Evolutionary conservation across 2,113 vertebrate genomes (phyloP), one percentile per base, ranked within the genome.

Genomic region (Physeter macrocephalus): DNA sequence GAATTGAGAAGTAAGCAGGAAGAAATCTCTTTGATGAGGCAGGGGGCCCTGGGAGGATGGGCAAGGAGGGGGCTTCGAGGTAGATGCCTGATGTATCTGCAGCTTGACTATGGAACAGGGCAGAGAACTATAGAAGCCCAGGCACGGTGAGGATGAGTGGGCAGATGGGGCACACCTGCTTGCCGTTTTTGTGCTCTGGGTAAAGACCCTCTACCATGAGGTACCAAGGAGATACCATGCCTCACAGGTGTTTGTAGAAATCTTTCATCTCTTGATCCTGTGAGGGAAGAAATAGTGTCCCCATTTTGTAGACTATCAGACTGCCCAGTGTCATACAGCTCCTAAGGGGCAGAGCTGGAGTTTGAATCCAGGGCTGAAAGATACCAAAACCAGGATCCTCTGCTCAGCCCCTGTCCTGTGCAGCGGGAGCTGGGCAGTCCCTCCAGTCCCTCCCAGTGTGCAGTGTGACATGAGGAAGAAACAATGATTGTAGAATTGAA

Each of bases 1-100:
- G 98, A 59, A 97, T 99, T 92, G 98, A 99, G 89, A 98, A 97
- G 99, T 99, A 98, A 81, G 98, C 43, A 66, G 46, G 29, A 81
- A 69, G 4, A 90, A 93, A 89, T n/a, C n/a, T 82, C 34, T 74
- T 41, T 74, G 66, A 20, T 64, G 17, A 81, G 52, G 2, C 59
- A 71, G n/a, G 80, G 69, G 43, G 9, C 43, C n/a, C 71, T 75
- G 86, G 81, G 75, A 88, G 89, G 69, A 52, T 46, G 54, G 64
- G 21, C 2, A 2, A 52, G 88, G n/a, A 86, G 10, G 14, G 20
- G 23, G 7, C 86, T 93, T 74, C 10, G 1, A 91, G 64, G 31
- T 83, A 36, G 77, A 80, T 69, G 43, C 8, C 64, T 62, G 13
- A 83, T 88, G 1, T 57, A 20, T 77, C 84, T 82, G 25, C 84